Conservation (phyloP, 2,888 invertebrate species). For the Unio delphinus region DNA sequence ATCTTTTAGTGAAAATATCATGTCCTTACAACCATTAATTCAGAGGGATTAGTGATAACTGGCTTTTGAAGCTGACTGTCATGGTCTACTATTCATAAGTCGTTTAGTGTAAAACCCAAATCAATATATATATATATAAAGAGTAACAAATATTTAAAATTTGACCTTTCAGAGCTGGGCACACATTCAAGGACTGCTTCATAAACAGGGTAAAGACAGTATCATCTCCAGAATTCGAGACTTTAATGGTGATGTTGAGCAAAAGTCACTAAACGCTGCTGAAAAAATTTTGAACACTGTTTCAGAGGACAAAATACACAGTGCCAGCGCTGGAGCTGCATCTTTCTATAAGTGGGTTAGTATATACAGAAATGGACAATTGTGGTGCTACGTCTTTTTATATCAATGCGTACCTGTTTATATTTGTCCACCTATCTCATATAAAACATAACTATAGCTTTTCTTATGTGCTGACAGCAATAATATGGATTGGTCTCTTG, state of each 20-base stretch:
- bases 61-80: no score
- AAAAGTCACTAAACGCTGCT: constrained; percentile 15
- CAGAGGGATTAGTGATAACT: no score
- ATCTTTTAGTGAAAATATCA: no score
- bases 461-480: no score
- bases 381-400: no score
- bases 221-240: constrained; percentile 37
- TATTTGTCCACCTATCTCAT: no score
- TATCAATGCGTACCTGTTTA: no score
- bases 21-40: no score
- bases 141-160: not conserved
- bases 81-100: no score
- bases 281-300: constrained; percentile 28
- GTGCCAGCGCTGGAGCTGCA: constrained; percentile 58
- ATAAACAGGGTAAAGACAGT: constrained; percentile 47
- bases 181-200: constrained; percentile 46
- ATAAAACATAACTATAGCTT: no score
- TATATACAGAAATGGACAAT: not conserved
- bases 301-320: constrained; percentile 43
- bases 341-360: constrained; percentile 62
- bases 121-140: not conserved
- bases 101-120: no score
- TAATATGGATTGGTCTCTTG: no score
- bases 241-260: constrained; percentile 23
- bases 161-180: constrained; percentile 49